Evolutionary conservation across 92 coral and sea anemone species (phyloP), one percentile per base, ranked within the genome.

Genomic region (Anthopleura xanthogrammica): DNA sequence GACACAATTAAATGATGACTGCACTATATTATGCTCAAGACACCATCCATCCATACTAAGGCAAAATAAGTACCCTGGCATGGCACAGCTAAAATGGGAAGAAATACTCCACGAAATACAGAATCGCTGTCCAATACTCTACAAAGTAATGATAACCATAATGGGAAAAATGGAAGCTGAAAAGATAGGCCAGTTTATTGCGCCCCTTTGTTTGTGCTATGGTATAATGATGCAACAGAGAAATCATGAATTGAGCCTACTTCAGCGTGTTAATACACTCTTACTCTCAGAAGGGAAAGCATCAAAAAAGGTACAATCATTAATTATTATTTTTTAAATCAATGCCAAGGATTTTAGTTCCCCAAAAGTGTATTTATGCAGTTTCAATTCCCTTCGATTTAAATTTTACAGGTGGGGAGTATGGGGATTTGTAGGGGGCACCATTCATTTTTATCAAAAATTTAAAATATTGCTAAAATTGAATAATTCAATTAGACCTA

Each of bases 261-360:
- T 87, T 40, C 90, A 87, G 77, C 62, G 87, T 20, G 83, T 87
- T 48, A 83, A 87, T 70, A 83, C 90, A 4, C 19, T 86, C 17
- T 72, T 89, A 8, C 79, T 86, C 68, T 62, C 89, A 16, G 86
- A 89, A 66, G 92, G 90, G 46, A 79, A 83, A 54, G 92, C 92
- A 7, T 78, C 72, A 23, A 89, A 90, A 72, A 74, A 88, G 88
- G 91, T 88, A 54, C 29, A 29, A 16, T n/a, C n/a, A n/a, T n/a
- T n/a, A n/a, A n/a, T n/a, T n/a, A n/a, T n/a, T n/a, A n/a, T n/a
- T n/a, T n/a, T n/a, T n/a, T n/a, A n/a, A n/a, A n/a, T n/a, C n/a
- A n/a, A n/a, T n/a, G n/a, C n/a, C n/a, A n/a, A n/a, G n/a, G n/a
- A n/a, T n/a, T n/a, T n/a, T n/a, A n/a, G n/a, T n/a, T n/a, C n/a